Evolutionary conservation across 1,140 invertebrate genomes (phyloP), one percentile per base, ranked within the genome.

Genomic region (Drosophila persimilis): DNA sequence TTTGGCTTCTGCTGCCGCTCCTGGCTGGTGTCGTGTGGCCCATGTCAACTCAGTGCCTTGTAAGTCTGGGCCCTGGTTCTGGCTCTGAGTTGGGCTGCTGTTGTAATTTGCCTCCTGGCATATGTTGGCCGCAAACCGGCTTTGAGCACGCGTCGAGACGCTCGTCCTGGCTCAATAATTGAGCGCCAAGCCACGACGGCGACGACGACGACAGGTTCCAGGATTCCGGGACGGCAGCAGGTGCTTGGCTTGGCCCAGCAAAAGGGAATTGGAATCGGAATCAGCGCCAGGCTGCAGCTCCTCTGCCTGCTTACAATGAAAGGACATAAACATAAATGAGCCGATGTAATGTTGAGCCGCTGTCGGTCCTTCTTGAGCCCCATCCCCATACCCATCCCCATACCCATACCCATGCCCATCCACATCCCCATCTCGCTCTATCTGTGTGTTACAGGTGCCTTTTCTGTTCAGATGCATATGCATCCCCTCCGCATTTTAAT

Each of bases 321-420:
- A 88, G 83, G 83, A 88, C 83, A 88, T 88, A 88, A 88, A 88
- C 83, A 88, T 88, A 88, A 88, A 88, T 88, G 83, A 88, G 84
- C 78, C 75, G 83, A 77, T 88, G 83, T 88, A 79, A 88, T 77
- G 70, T 85, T 79, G 77, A 73, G 51, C 59, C 58, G 52, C 64
- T 60, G 45, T 46, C 52, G 39, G 51, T 67, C 62, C 64, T 69
- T 62, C 60, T 61, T 65, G 59, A 57, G 69, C 45, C 67, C 50
- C 73, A 26, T 26, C 3, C 24, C 24, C 24, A 24, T 24, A 3
- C 24, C 5, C 24, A 24, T 24, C 0, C 24, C 24, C 24, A 24
- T 24, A 0, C 24, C 24, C 24, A 26, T 26, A 31, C 67, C 50
- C 73, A 55, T 73, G n/a, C n/a, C n/a, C n/a, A n/a, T n/a, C n/a